Conservation (phyloP, 2,888 invertebrate species). For the Sussaba pulchella region DNA sequence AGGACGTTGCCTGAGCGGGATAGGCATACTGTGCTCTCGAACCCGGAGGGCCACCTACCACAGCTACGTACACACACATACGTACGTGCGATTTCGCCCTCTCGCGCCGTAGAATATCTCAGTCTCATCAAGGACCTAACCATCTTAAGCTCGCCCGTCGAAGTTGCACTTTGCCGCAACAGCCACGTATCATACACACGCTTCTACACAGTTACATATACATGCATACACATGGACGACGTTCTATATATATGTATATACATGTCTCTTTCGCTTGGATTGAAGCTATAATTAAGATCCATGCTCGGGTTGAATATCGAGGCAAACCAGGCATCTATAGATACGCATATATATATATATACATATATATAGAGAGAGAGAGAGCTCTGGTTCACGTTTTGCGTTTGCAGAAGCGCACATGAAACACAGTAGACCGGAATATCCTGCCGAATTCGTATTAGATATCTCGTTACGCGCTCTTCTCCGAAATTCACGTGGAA, state of each 20-base stretch:
- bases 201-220: neutral
- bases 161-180: conserved; percentile 58
- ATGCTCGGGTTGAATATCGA: conserved; percentile 55
- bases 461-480: neutral
- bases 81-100: conserved; percentile 36
- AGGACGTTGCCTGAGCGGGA: conserved; percentile 71
- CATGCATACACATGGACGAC: conserved; percentile 7
- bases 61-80: neutral
- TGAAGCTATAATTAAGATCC: conserved; percentile 75
- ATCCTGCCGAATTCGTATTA: neutral
- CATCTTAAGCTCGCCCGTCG: conserved; percentile 74
- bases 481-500: conserved; percentile 32
- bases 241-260: neutral
- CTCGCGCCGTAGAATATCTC: conserved; percentile 69
- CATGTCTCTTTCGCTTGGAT: conserved; percentile 51
- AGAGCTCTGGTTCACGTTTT: too few relatives aligned
- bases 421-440: neutral
- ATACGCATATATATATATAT: too few relatives aligned
- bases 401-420: neutral
- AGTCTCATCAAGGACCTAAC: conserved; percentile 77
- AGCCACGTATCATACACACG: conserved; percentile 12
- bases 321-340: neutral
- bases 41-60: conserved; percentile 41
- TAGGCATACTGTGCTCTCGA: conserved; percentile 52
- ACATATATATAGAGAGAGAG: neutral